Percentiles rank a stretch among this genome's conserved stretches.
Evolutionary conservation across 2,797 vertebrate genomes (phyloP).

Genomic region (Psittacula derbiana): DNA sequence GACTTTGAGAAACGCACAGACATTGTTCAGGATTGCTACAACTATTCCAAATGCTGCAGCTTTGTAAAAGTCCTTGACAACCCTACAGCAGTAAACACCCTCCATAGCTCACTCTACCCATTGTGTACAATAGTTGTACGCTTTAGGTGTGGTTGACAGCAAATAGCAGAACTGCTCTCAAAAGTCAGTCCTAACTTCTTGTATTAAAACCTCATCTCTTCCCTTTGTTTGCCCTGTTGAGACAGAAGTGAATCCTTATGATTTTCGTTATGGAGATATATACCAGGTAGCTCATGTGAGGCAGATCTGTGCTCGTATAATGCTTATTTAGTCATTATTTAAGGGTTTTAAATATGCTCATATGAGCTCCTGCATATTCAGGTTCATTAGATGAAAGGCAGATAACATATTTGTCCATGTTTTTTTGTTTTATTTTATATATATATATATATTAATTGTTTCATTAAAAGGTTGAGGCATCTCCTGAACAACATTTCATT

Average conservation of each 20-base stretch:
- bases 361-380: not conserved
- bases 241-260: not conserved
- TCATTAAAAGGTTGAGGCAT: not conserved
- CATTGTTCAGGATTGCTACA: not conserved
- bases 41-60: not conserved
- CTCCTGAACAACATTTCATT: not conserved
- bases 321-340: not conserved
- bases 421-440: not conserved
- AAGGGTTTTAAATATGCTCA: not conserved
- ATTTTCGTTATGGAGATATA: not conserved
- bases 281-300: not conserved
- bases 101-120: not conserved
- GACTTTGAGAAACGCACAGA: not conserved
- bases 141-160: not conserved
- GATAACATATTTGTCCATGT: not conserved
- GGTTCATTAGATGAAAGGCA: not conserved
- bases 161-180: not conserved
- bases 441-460: not conserved
- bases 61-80: not conserved
- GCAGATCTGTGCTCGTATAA: not conserved
- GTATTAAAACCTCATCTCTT: not conserved
- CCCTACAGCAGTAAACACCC: not conserved
- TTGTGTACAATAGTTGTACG: rapidly evolving
- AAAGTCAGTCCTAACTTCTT: not conserved
- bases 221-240: not conserved